These are phyloP conservation scores for Andrena dorsata DNA, from an alignment of 2,888 invertebrate species.

Conservation along the genomic window DNA sequence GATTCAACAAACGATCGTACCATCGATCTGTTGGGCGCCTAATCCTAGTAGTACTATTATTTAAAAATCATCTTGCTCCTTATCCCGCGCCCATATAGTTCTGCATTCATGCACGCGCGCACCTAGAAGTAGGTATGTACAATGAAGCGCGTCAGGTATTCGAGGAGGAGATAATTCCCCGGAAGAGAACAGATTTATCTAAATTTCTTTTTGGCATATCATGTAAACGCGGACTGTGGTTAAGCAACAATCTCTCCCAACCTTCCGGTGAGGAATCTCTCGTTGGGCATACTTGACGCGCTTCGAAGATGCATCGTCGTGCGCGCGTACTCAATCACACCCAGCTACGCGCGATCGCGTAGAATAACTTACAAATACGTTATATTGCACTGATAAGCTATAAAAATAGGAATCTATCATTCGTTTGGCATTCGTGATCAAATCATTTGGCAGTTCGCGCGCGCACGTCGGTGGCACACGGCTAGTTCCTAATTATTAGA, in stretches of 20 bases:
- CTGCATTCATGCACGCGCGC: not conserved
- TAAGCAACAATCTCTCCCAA: not conserved
- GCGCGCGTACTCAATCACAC: not conserved
- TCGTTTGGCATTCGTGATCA: constrained; percentile 77
- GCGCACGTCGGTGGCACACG: constrained; percentile 1
- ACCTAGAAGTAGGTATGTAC: not conserved
- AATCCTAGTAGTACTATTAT: not conserved
- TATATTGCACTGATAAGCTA: constrained; percentile 65
- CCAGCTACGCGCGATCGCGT: not conserved
- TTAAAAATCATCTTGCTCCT: not conserved
- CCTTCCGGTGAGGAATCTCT: not conserved
- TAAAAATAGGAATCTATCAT: constrained; percentile 74
- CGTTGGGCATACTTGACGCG: constrained; percentile 1
- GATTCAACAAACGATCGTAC: constrained; percentile 8
- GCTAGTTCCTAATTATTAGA: not conserved
- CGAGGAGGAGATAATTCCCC: not conserved
- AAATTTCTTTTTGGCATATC: not conserved
- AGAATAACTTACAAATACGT: constrained; percentile 69
- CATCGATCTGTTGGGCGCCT: not conserved
- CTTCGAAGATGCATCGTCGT: not conserved
- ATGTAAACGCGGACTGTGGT: not conserved
- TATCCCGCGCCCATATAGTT: not conserved
- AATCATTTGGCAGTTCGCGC: constrained; percentile 67
- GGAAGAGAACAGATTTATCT: not conserved
- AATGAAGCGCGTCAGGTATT: not conserved